Evolutionary conservation across 2,888 invertebrate genomes (phyloP), one percentile per base, ranked within the genome.

Genomic region (Watsonalla binaria): DNA sequence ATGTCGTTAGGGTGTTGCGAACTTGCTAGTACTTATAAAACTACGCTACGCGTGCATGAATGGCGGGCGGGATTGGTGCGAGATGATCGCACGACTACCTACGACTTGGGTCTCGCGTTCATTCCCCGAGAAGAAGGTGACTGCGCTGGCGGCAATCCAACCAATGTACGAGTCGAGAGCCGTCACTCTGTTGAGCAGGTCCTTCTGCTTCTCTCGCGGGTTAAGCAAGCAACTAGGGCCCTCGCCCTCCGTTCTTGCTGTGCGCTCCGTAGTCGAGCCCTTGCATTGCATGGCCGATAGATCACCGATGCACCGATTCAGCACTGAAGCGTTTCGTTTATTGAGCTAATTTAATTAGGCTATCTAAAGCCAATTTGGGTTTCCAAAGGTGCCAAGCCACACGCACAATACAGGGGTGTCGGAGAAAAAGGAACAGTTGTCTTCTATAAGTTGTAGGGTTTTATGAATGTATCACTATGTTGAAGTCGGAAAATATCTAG

Each of bases 221-320:
- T 86, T 76, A 53, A 78, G 68, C 62, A 85, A 76, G 71, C 90
- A 90, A 52, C 68, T 76, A 39, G 80, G 68, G 83, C 70, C 54
- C 70, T 47, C 65, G 45, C 51, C 66, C 54, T 57, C 65, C 55
- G 49, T 55, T 63, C 57, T 53, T 56, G 56, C 55, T 45, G 69
- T 46, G 47, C 51, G 56, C 50, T 56, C 51, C 50, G 92, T 83
- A 52, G 84, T 75, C 70, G 67, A 88, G 52, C 70, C 68, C 66
- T 78, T 76, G 76, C 82, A 88, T 76, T 62, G 84, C 68, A 74
- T 85, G 59, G 80, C 78, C 42, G 89, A 85, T 58, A 91, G 83
- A 76, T 91, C 89, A 56, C 90, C 90, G 80, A 91, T 84, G 84
- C 91, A 91, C 76, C 91, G 89, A 69, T 72, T 82, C 76, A 91